These are phyloP conservation scores for Hyphantria cunea DNA, from an alignment of 1,140 invertebrate genomes.

Conservation along the genomic window DNA sequence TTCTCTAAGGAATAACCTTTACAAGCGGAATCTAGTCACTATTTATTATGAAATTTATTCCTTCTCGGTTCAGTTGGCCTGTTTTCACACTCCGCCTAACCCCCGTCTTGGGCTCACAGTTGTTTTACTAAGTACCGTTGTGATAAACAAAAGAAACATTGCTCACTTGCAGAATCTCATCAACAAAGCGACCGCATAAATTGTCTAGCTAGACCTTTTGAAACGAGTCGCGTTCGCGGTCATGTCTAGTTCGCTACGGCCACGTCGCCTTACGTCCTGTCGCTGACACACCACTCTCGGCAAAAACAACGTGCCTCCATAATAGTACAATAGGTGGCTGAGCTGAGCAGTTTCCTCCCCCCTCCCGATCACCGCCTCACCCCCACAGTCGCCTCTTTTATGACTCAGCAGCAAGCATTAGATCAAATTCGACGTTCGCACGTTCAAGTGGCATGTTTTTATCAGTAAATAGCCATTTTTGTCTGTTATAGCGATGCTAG, in stretches of 20 bases:
- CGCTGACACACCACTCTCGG: slow-evolving; percentile 63
- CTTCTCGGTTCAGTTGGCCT: background rate
- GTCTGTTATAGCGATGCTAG: slow-evolving; percentile 62
- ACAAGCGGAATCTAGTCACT: background rate
- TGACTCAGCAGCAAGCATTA: slow-evolving; percentile 69
- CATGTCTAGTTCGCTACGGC: slow-evolving; percentile 47
- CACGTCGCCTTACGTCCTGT: slow-evolving; percentile 54
- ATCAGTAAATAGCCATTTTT: slow-evolving; percentile 52
- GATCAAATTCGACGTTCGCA: slow-evolving; percentile 72
- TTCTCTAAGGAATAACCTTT: too few relatives aligned
- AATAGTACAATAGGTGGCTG: slow-evolving; percentile 73
- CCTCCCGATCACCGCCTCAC: slow-evolving; percentile 32
- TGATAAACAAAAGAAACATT: slow-evolving; percentile 31
- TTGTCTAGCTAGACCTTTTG: slow-evolving; percentile 42
- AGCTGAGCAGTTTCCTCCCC: slow-evolving; percentile 53
- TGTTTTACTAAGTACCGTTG: slow-evolving; percentile 10
- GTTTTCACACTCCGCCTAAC: background rate
- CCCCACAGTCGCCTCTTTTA: slow-evolving; percentile 55
- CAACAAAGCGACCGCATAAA: slow-evolving; percentile 44
- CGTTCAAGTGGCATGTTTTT: slow-evolving; percentile 66
- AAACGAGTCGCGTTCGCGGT: slow-evolving; percentile 42
- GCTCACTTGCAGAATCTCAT: slow-evolving; percentile 34
- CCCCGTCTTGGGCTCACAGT: background rate
- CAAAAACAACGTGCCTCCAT: slow-evolving; percentile 73
- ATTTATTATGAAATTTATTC: slow-evolving; percentile 13